Conservation (phyloP, 1,140 invertebrate genomes). For the Brachionus asplanchnoidis region DNA sequence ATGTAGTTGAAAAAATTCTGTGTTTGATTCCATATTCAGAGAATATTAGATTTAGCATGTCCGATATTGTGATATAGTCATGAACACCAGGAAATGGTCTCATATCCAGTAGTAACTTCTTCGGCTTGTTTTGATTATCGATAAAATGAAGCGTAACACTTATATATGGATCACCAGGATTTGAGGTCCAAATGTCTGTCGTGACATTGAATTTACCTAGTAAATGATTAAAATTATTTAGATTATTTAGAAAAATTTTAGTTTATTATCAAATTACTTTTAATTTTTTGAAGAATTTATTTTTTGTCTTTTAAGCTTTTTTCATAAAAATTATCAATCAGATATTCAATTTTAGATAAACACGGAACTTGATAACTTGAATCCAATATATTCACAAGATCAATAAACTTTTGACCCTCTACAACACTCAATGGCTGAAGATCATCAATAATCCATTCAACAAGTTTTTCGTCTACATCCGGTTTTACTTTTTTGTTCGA, state of each 20-base stretch:
- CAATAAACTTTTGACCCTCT: not conserved
- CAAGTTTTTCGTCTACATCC: not conserved
- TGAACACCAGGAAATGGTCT: not conserved
- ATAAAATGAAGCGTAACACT: not conserved
- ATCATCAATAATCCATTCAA: conserved; percentile 17
- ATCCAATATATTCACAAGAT: not conserved
- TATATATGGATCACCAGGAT: not conserved
- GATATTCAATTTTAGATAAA: not conserved
- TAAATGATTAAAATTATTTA: not conserved
- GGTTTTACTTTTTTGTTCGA: not conserved
- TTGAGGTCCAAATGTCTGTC: conserved; percentile 1
- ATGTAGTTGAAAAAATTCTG: not conserved
- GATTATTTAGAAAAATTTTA: not conserved
- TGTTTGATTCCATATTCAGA: not conserved
- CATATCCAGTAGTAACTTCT: no score
- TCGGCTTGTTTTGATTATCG: not conserved
- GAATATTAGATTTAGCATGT: not conserved
- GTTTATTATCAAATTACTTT: conserved; percentile 8
- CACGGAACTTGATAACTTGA: not conserved
- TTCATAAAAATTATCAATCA: conserved; percentile 7
- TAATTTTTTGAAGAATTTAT: not conserved
- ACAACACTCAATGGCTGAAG: not conserved
- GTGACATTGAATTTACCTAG: not conserved
- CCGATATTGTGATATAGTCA: not conserved
- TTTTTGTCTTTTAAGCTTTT: conserved; percentile 2